Evolutionary conservation across 2,797 vertebrate genomes (phyloP).

Genomic region (Morelia viridis): DNA sequence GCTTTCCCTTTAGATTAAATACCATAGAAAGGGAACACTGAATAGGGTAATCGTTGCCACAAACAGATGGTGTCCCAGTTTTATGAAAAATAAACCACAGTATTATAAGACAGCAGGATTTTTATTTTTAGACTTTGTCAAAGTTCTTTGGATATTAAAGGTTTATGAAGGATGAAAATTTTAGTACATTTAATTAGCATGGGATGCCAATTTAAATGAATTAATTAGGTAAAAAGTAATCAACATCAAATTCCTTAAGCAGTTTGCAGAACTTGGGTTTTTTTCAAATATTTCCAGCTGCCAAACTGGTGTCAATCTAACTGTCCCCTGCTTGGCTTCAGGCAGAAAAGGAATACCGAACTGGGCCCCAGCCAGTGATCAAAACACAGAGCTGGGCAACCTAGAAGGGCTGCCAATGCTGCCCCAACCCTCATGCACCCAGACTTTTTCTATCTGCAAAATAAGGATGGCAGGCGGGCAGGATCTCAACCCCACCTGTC

Average conservation of each 20-base stretch:
- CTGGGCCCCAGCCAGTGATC: too few relatives aligned
- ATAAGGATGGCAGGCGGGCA: too few relatives aligned
- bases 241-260: background rate
- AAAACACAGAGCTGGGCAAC: too few relatives aligned
- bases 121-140: constrained; percentile 28
- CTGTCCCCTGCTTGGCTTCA: too few relatives aligned
- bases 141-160: constrained; percentile 46
- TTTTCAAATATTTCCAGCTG: constrained; percentile 25
- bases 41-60: constrained; percentile 57
- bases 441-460: too few relatives aligned
- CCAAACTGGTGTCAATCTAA: too few relatives aligned
- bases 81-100: constrained; percentile 54
- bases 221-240: background rate
- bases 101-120: constrained; percentile 34
- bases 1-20: constrained; percentile 67
- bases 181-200: background rate
- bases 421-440: too few relatives aligned
- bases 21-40: constrained; percentile 60
- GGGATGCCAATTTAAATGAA: background rate
- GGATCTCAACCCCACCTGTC: too few relatives aligned
- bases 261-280: constrained; percentile 6
- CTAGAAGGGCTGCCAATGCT: too few relatives aligned
- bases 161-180: background rate
- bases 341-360: too few relatives aligned
- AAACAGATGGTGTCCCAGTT: constrained; percentile 54